Percentiles rank a stretch among this genome's conserved stretches.
phyloP scores from a whole-genome alignment of 2,888 invertebrate species.

The Lydus trimaculatus region DNA sequence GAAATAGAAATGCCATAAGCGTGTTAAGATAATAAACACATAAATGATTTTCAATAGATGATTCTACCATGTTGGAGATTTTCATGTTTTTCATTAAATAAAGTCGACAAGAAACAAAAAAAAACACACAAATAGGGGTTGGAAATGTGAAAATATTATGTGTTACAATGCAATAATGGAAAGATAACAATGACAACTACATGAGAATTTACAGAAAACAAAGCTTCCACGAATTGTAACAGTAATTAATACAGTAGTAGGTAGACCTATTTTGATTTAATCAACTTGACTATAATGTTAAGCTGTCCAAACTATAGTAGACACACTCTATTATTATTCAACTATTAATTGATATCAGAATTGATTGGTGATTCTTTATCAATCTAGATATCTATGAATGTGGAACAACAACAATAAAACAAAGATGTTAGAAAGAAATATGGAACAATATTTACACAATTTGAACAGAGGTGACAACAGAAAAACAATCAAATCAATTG shows the following conservation, averaged over 20 bases:
- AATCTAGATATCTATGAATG: neutral
- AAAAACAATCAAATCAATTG: neutral
- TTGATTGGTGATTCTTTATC: neutral
- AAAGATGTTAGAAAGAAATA: neutral
- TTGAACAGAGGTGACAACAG: neutral
- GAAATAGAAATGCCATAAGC: neutral
- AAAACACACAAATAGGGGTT: neutral
- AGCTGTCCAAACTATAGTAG: no score
- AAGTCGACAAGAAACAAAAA: neutral
- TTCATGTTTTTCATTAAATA: neutral
- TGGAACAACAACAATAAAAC: neutral
- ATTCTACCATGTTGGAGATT: neutral
- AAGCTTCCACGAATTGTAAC: neutral
- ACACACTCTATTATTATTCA: neutral
- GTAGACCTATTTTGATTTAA: neutral
- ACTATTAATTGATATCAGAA: neutral
- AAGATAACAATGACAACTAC: neutral
- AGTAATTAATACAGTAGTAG: neutral
- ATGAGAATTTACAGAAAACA: neutral
- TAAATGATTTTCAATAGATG: constrained; percentile 6
- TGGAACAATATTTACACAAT: neutral
- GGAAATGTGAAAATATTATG: neutral
- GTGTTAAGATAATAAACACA: constrained; percentile 3
- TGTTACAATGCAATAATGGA: neutral
- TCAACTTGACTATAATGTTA: neutral